Conservation (phyloP, 1,140 invertebrate species). For the Matsumurasca onukii region DNA sequence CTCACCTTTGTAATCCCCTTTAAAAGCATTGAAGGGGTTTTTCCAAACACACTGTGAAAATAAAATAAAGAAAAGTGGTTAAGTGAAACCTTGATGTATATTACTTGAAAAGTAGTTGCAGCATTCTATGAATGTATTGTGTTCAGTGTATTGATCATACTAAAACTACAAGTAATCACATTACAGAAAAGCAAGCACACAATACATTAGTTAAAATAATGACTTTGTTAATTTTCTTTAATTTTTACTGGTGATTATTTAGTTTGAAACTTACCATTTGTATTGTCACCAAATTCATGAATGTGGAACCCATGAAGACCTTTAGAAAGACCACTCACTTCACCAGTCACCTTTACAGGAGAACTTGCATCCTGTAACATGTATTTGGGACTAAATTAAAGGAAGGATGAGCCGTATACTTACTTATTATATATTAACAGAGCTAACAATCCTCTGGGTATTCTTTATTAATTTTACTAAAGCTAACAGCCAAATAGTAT, state of each 20-base stretch:
- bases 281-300: conserved; percentile 96
- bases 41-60: too few relatives aligned
- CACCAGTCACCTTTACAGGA: conserved; percentile 67
- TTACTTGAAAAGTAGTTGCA: neutral
- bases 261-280: conserved; percentile 63
- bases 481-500: too few relatives aligned
- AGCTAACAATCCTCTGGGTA: too few relatives aligned
- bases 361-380: conserved; percentile 47
- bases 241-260: neutral
- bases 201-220: neutral
- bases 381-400: too few relatives aligned
- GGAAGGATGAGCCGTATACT: too few relatives aligned
- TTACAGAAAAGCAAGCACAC: too few relatives aligned
- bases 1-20: too few relatives aligned
- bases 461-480: too few relatives aligned
- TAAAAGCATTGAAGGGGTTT: too few relatives aligned
- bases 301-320: conserved; percentile 93
- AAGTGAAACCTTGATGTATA: too few relatives aligned
- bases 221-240: neutral
- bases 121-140: neutral
- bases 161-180: neutral
- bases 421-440: too few relatives aligned
- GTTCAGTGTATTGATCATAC: neutral
- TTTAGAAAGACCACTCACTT: conserved; percentile 65
- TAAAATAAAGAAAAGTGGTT: too few relatives aligned